Conservation (phyloP, 1,140 invertebrate species). For the Diachasma alloeum region DNA sequence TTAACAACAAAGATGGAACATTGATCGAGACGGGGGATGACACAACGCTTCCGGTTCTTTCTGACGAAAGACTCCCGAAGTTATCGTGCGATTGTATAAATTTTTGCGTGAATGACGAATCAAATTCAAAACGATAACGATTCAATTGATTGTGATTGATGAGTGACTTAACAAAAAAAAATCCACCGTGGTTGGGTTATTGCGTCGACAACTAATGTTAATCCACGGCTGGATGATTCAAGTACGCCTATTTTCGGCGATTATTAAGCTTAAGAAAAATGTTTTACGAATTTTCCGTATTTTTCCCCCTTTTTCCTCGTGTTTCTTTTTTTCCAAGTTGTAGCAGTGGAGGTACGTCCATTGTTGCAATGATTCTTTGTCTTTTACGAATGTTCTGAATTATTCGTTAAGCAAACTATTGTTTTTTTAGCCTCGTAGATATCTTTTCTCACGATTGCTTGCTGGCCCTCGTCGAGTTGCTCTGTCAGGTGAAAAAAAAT, state of each 20-base stretch:
- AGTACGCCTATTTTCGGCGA: constrained; percentile 60
- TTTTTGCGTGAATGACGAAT: constrained; percentile 3
- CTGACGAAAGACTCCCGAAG: constrained; percentile 17
- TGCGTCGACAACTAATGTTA: constrained; percentile 31
- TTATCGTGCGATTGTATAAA: constrained; percentile 9
- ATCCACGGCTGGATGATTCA: constrained; percentile 42
- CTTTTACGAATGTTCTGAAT: constrained; percentile 37
- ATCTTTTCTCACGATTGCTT: constrained; percentile 58
- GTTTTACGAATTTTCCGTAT: not conserved
- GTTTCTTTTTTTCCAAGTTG: constrained; percentile 37
- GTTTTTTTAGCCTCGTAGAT: constrained; percentile 43
- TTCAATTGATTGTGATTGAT: constrained; percentile 1
- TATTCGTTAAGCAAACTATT: constrained; percentile 16
- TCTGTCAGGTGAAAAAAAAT: constrained; percentile 8
- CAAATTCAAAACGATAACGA: constrained; percentile 27
- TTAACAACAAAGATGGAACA: constrained; percentile 19
- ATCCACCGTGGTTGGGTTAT: constrained; percentile 45
- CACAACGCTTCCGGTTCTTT: constrained; percentile 37
- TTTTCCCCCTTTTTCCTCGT: constrained; percentile 21
- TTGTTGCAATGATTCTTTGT: constrained; percentile 53
- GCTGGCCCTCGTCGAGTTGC: constrained; percentile 51
- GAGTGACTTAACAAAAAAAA: constrained; percentile 22
- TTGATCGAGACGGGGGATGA: constrained; percentile 16
- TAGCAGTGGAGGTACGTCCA: constrained; percentile 61
- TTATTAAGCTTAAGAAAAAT: constrained; percentile 30